Conservation (phyloP, 2,888 invertebrate genomes). For the Clivina fossor region DNA sequence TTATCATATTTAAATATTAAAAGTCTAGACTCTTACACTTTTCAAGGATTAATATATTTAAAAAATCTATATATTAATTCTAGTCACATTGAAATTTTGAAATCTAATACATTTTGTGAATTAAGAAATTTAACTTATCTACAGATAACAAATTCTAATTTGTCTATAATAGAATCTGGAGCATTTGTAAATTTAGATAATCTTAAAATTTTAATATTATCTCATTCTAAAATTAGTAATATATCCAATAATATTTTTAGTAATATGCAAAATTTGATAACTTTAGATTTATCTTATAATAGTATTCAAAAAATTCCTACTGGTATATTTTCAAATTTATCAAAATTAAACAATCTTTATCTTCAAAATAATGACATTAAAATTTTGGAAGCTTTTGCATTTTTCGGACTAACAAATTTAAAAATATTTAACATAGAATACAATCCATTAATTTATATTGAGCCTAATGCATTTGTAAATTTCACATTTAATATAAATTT, state of each 20-base stretch:
- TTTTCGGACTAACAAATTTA: conserved; percentile 9
- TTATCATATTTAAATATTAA: conserved; percentile 9
- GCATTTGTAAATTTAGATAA: conserved; percentile 10
- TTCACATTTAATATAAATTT: not conserved
- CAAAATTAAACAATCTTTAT: conserved; percentile 9
- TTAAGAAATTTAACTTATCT: conserved; percentile 13
- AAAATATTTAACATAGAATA: conserved; percentile 3
- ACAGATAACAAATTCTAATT: conserved; percentile 9
- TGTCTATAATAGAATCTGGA: conserved; percentile 8
- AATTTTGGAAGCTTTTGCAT: conserved; percentile 11
- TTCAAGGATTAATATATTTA: conserved; percentile 12
- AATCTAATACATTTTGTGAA: conserved; percentile 9
- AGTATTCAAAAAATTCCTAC: conserved; percentile 9
- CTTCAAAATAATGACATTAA: conserved; percentile 12
- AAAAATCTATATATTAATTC: conserved; percentile 13
- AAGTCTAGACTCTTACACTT: conserved; percentile 9
- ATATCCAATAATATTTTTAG: conserved; percentile 1
- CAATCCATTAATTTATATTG: conserved; percentile 16
- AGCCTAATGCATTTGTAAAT: conserved; percentile 21
- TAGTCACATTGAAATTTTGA: conserved; percentile 14
- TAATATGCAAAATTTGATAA: not conserved
- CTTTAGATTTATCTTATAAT: conserved; percentile 24
- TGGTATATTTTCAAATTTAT: conserved; percentile 8
- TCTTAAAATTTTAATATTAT: conserved; percentile 20
- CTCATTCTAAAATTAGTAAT: conserved; percentile 5